These are phyloP conservation scores for Zapornia atra DNA, from an alignment of 2,113 vertebrate species.

Conservation along the genomic window DNA sequence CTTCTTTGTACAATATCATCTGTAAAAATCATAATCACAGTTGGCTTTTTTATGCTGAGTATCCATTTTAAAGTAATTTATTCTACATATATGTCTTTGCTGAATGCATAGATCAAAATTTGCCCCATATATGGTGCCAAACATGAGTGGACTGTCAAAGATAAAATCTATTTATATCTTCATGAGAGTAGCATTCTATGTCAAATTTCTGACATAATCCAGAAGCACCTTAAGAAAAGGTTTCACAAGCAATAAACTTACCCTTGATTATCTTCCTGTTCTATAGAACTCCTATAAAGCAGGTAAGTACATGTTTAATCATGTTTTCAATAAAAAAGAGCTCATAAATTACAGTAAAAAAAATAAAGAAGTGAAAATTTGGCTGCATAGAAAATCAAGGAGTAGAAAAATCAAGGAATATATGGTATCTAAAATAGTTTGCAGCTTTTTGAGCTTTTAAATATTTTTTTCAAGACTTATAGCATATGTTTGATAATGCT, in stretches of 20 bases:
- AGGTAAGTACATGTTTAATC: neutral
- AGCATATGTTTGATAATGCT: neutral
- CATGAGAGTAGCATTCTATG: neutral
- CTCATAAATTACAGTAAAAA: neutral
- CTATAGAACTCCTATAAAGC: neutral
- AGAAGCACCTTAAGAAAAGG: neutral
- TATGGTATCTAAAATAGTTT: neutral
- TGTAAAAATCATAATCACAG: neutral
- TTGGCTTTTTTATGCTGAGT: neutral
- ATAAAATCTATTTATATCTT: neutral
- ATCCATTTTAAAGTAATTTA: neutral
- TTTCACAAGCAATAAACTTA: neutral
- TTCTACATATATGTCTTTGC: neutral
- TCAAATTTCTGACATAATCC: neutral
- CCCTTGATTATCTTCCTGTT: neutral
- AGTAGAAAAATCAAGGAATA: neutral
- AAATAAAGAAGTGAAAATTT: neutral
- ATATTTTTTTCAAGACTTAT: neutral
- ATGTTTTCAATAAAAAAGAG: neutral
- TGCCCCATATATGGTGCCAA: neutral
- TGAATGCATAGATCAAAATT: neutral
- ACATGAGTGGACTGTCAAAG: accelerated
- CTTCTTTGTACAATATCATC: neutral
- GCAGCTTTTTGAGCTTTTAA: neutral
- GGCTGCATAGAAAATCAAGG: neutral